Evolutionary conservation across 2,888 invertebrate species (phyloP), one percentile per base, ranked within the genome.

Genomic region (Acleris holmiana): DNA sequence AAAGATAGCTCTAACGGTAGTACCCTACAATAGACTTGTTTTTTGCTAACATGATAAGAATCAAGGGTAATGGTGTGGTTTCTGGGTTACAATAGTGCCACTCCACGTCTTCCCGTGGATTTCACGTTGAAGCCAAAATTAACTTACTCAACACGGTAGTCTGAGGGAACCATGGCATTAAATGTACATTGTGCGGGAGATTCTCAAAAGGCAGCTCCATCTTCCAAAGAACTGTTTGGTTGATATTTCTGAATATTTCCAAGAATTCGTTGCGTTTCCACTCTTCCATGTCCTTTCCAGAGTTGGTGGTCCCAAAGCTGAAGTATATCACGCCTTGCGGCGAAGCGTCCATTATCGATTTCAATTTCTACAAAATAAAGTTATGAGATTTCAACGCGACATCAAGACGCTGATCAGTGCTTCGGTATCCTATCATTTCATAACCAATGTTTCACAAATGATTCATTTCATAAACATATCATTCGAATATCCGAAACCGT

Each of bases 171-270:
- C 68, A 69, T 25, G 66, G 17, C 56, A 69, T 44, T 48, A 67
- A 60, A 58, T 67, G 58, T 7, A 69, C 60, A 54, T 69, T 69
- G 2, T 19, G 21, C 2, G 69, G 64, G 17, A 63, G 48, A 66
- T 67, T 54, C 13, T 62, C 41, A 10, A 67, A 19, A 10, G 44
- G 18, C 15, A 62, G 18, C 2, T 69, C 67, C 53, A 67, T 56
- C 48, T 69, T 69, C 69, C 69, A 69, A n/a, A 69, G 51, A 40
- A 69, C 65, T 10, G 67, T 67, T 54, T 66, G 62, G 10, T 60
- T 62, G 21, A 69, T 51, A 35, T 50, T 62, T 35, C 62, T 55
- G 17, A 69, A 69, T 19, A 69, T 6, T n/a, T 66, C 56, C 18
- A 66, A 46, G 2, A 67, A 41, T 8, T 65, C 58, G 17, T 18